Evolutionary conservation across 2,113 vertebrate species (phyloP).

Genomic region (Terrapene triunguis): DNA sequence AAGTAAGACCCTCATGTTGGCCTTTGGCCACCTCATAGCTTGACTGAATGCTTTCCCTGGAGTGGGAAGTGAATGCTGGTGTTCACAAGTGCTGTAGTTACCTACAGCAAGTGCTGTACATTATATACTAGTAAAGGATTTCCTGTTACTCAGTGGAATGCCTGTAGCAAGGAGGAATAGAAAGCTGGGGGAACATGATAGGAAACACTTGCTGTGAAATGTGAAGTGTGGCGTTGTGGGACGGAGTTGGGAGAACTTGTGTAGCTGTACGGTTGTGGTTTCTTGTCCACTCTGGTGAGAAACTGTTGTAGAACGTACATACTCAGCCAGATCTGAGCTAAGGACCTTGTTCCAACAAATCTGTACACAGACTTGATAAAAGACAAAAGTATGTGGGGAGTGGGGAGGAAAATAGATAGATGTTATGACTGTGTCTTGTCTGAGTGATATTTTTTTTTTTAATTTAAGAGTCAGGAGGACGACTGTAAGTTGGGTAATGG

Average conservation of each 20-base stretch:
- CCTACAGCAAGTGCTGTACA: neutral
- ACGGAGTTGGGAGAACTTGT: neutral
- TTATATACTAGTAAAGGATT: neutral
- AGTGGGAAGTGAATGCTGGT: neutral
- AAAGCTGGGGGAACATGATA: neutral
- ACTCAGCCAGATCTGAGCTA: neutral
- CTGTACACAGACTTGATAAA: neutral
- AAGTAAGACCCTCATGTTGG: neutral
- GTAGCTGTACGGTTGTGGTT: neutral
- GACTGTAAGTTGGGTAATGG: neutral
- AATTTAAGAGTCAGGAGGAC: neutral
- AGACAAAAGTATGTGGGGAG: fast-evolving
- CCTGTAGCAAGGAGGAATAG: neutral
- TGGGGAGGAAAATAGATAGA: fast-evolving
- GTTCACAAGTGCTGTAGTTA: neutral
- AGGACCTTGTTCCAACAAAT: neutral
- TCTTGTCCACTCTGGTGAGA: neutral
- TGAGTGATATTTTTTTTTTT: neutral
- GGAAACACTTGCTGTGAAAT: neutral
- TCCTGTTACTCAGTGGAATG: neutral
- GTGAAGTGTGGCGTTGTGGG: neutral
- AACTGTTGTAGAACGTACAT: fast-evolving
- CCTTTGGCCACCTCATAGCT: neutral
- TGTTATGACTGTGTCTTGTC: neutral
- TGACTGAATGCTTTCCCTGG: neutral